Base-by-base conservation (phyloP, 2,113 vertebrate species). In the Apteryx mantelli region DNA sequence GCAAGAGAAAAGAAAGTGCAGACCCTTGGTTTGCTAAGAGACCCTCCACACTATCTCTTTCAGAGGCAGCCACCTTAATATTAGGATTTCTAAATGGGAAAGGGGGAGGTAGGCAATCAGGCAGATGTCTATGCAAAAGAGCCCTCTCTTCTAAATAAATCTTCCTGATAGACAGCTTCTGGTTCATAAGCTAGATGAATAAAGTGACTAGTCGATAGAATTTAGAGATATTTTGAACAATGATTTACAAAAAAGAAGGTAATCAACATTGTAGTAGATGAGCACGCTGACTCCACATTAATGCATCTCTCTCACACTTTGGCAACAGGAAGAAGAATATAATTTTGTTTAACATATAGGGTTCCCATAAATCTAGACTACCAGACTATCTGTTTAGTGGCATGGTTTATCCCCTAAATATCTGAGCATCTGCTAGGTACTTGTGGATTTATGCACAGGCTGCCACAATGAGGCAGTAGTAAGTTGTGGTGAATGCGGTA, bases 391-490 rank as follows among this genome's bases (percentile, higher is more conserved):
- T 79, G 42, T 56, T 50, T 77, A 93, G 28, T 38, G 19, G 38
- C 17, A 76, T 61, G 34, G 55, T 89, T 91, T 93, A 91, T 26
- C 25, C 76, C 70, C 73, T 55, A 65, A 93, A 82, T 50, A 70
- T 65, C 4, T n/a, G 53, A 94, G 91, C 91, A 94, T 92, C 91
- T 96, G 86, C 2, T 16, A 86, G 56, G 34, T 79, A 61, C 91
- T 89, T 82, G 42, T 94, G 86, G 92, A 92, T 94, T 97, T 94
- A 94, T 87, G 91, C 97, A 82, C 91, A 89, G 83, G 65, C 96
- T 94, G 89, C 97, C 97, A 97, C 97, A 89, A 96, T 76, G 96
- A 97, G 97, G 96, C 96, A 97, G 94, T 96, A 97, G 96, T 96
- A 96, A 94, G 96, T 96, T 97, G 96, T 95, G 73, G 82, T 94